Base-by-base conservation (phyloP, 2,888 invertebrate species). In the Epirrhoe tristata region DNA sequence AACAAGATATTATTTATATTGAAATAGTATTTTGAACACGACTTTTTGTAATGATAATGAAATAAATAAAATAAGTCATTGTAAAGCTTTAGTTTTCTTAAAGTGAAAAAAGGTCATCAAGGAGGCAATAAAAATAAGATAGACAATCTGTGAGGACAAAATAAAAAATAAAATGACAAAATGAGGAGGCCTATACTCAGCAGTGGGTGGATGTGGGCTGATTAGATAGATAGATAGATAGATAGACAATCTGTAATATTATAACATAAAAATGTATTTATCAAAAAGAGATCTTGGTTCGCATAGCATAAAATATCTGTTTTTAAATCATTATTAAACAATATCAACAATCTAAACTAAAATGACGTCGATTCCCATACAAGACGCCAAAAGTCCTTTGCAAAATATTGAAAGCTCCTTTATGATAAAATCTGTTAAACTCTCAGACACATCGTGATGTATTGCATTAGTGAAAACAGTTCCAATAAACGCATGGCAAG, bases 401-500 rank as follows among this genome's bases (percentile, higher is more conserved):
- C 93, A 93, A 88, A 92, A 93, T 66, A 81, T 66, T 1, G 90
- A 86, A 34, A 93, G 72, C 77, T 93, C 90, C 48, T 83, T 74
- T 66, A 89, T 86, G 63, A 93, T 87, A 72, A 91, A 90, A 76
- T 91, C 88, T 66, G 86, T 86, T 6, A 90, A 64, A 46, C 84
- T 83, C 74, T 87, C 85, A 69, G 82, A 79, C 57, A 78, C 71
- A 53, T 72, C 78, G 59, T 84, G 80, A 72, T 87, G 84, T 36
- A 82, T 67, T 17, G 79, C 83, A 72, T 90, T 87, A 72, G 78
- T 89, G 69, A 91, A 91, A 56, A 93, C 74, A 59, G 85, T 85
- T 48, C 92, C 93, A 59, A 93, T 77, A 70, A 93, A 92, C 5
- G 92, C 90, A 75, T 93, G 93, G 46, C 93, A 93, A 1, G 86